Base-by-base conservation (phyloP, 2,113 vertebrate species). In the Siniperca knerii region DNA sequence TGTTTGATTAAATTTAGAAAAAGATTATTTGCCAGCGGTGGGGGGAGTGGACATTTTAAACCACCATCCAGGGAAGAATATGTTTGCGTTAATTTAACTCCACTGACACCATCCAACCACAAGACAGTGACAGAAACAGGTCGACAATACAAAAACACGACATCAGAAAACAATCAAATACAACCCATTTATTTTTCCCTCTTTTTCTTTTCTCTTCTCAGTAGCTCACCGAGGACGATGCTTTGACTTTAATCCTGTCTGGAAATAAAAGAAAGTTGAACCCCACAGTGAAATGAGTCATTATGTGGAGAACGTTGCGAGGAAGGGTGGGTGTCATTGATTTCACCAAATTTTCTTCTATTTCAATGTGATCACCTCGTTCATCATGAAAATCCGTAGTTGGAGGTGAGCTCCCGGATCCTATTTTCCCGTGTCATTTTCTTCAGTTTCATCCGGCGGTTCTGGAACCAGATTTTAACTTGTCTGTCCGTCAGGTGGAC, bases 401-500 rank as follows among this genome's bases (percentile, higher is more conserved):
- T 98, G 92, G 98, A 97, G 93, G 98, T 98, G 92, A 99, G 97
- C 95, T 99, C 98, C 81, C 98, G 97, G 92, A 99, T 98, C 87
- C 98, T 94, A 93, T 98, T 98, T 85, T 99, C 98, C 89, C 98
- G 95, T 92, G 98, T 99, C 98, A 99, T 99, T 96, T 99, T 99
- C 98, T 99, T 99, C 94, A 99, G 96, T 96, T 99, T 99, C 98
- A 99, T 99, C 89, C 98, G 96, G 93, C 98, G 98, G 94, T 99
- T 99, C 96, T 99, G 98, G 96, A 99, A 99, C 98, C 98, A 99
- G 95, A 99, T 99, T 94, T 99, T 99, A 68, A 99, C 98, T 96
- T 99, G 98, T 97, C 98, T 97, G 97, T 99, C 98, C 89, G 98
- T 98, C 95, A 99, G 97, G 95, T 99, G 97, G 95, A 99, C 98